These are phyloP conservation scores for Aplocera efformata DNA, from an alignment of 2,888 invertebrate genomes.

Conservation along the genomic window DNA sequence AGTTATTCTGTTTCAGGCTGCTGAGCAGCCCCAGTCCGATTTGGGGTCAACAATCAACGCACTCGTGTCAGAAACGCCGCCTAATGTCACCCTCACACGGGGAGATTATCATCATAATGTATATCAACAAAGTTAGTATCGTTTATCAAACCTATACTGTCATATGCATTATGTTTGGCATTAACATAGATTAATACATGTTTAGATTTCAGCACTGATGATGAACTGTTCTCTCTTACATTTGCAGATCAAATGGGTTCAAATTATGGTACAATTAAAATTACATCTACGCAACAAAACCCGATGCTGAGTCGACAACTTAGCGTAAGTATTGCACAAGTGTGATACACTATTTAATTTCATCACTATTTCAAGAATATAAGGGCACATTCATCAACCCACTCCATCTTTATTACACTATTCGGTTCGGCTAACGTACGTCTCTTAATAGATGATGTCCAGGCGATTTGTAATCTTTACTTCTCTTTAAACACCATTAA, in stretches of 20 bases:
- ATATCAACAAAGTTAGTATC: constrained; percentile 65
- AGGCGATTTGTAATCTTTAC: no score
- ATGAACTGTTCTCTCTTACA: constrained; percentile 8
- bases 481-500: no score
- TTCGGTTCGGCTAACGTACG: no score
- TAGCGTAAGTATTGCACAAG: constrained; percentile 80
- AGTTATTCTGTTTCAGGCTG: constrained; percentile 45
- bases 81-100: constrained; percentile 92
- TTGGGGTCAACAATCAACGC: constrained; percentile 87
- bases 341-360: no score
- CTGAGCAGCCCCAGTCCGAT: constrained; percentile 86
- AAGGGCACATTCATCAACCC: no score
- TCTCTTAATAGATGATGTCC: no score
- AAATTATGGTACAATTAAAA: constrained; percentile 77
- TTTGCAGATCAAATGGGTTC: constrained; percentile 71
- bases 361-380: no score
- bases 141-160: neutral
- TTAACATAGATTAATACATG: neutral
- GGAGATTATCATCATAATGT: constrained; percentile 75
- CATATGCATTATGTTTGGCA: neutral
- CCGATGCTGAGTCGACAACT: constrained; percentile 94
- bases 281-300: constrained; percentile 89
- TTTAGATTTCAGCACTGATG: neutral
- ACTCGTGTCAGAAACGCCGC: constrained; percentile 91
- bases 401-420: no score